Conservation (phyloP, 2,888 invertebrate species). For the Nysson spinosus region DNA sequence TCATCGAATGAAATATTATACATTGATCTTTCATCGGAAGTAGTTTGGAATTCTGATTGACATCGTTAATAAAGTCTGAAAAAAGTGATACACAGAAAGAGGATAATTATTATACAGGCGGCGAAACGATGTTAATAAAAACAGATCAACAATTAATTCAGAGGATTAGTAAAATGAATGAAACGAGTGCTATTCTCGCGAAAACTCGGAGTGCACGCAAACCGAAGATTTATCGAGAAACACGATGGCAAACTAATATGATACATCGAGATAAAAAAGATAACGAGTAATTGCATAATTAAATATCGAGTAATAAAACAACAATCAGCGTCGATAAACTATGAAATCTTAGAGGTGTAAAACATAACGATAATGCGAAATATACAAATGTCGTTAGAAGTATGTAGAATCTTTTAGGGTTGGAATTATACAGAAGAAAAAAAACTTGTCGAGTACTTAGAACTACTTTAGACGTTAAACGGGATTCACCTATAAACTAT, state of each 20-base stretch:
- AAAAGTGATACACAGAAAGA: no score
- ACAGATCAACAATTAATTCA: no score
- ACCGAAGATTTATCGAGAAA: no score
- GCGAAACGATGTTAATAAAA: no score
- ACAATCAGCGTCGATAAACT: constrained; percentile 3
- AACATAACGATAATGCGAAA: constrained; percentile 30
- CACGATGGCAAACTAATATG: constrained; percentile 7
- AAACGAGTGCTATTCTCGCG: no score
- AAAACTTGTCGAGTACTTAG: not conserved
- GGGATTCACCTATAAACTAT: not conserved
- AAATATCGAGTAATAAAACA: constrained; percentile 7
- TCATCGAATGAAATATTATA: no score
- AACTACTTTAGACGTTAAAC: constrained; percentile 2
- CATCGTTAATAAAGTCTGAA: no score
- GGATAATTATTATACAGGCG: no score
- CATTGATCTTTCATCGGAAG: no score
- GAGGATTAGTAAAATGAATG: no score
- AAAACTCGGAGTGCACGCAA: no score
- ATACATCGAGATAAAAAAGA: constrained; percentile 35
- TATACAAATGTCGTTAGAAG: constrained; percentile 35
- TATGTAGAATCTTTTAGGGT: not conserved
- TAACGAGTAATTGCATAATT: constrained; percentile 16
- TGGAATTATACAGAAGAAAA: not conserved
- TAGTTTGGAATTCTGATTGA: no score
- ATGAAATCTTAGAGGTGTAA: not conserved